Evolutionary conservation across 2,888 invertebrate genomes (phyloP).

Genomic region (Apodemia zela): DNA sequence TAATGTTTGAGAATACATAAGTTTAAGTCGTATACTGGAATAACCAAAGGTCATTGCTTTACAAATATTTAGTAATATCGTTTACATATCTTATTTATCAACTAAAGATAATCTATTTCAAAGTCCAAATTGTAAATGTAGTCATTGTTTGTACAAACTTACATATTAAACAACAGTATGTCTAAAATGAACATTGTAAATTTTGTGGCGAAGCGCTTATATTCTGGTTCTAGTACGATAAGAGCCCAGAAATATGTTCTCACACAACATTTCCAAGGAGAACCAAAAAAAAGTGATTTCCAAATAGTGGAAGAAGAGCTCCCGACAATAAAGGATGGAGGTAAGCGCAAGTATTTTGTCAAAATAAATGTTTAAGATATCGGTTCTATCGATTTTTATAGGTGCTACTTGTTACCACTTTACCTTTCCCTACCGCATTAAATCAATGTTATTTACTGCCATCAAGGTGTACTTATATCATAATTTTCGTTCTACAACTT

Average conservation of each 20-base stretch:
- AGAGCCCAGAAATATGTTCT: constrained; percentile 83
- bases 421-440: too few relatives aligned
- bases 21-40: too few relatives aligned
- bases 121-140: neutral
- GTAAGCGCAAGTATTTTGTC: constrained; percentile 56
- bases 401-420: too few relatives aligned
- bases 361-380: too few relatives aligned
- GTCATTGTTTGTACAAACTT: neutral
- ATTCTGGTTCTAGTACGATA: constrained; percentile 55
- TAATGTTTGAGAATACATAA: too few relatives aligned
- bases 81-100: too few relatives aligned
- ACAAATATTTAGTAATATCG: too few relatives aligned
- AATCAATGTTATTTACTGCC: too few relatives aligned
- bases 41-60: too few relatives aligned
- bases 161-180: constrained; percentile 24
- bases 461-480: too few relatives aligned
- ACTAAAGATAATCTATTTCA: neutral
- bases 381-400: too few relatives aligned
- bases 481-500: too few relatives aligned
- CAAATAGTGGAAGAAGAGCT: constrained; percentile 84
- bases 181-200: constrained; percentile 23
- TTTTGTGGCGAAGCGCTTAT: constrained; percentile 43
- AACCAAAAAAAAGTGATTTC: constrained; percentile 84
- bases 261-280: constrained; percentile 83
- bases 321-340: constrained; percentile 83